phyloP scores from a whole-genome alignment of 2,888 invertebrate genomes.

The Lithosia quadra region DNA sequence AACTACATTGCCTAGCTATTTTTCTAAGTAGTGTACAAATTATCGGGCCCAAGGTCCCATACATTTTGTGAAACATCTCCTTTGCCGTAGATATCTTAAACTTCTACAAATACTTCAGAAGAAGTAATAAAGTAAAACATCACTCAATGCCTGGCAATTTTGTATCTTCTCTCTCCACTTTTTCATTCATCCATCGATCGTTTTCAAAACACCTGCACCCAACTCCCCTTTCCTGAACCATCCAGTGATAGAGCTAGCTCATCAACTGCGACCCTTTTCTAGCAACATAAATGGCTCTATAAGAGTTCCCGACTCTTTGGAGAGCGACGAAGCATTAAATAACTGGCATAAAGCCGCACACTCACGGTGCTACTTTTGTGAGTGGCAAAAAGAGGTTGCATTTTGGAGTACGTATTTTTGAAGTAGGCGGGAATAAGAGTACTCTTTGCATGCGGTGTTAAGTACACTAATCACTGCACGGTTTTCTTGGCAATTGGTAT shows the following conservation, averaged over 20 bases:
- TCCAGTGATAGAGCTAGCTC: conserved; percentile 62
- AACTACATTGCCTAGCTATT: too few relatives aligned
- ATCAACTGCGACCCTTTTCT: conserved; percentile 69
- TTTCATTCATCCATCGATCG: conserved; percentile 14
- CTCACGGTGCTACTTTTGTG: conserved; percentile 61
- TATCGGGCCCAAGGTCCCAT: too few relatives aligned
- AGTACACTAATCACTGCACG: conserved; percentile 7
- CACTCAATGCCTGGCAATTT: not conserved
- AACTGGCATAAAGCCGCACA: conserved; percentile 68
- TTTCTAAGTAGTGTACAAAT: too few relatives aligned
- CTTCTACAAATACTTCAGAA: not conserved
- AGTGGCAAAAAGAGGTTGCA: conserved; percentile 17
- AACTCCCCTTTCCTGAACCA: conserved; percentile 38
- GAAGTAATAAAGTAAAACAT: not conserved
- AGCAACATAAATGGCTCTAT: conserved; percentile 72
- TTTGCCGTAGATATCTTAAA: too few relatives aligned
- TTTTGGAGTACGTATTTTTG: conserved; percentile 13
- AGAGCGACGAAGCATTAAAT: conserved; percentile 79
- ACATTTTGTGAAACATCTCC: too few relatives aligned
- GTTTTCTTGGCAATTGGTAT: not conserved
- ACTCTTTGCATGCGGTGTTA: conserved; percentile 8
- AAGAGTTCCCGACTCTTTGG: conserved; percentile 66
- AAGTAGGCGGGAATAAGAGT: conserved; percentile 11
- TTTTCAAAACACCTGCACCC: conserved; percentile 45
- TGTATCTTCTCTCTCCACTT: not conserved